Evolutionary conservation across 2,888 invertebrate species (phyloP).

Genomic region (Agonopterix subpropinquella): DNA sequence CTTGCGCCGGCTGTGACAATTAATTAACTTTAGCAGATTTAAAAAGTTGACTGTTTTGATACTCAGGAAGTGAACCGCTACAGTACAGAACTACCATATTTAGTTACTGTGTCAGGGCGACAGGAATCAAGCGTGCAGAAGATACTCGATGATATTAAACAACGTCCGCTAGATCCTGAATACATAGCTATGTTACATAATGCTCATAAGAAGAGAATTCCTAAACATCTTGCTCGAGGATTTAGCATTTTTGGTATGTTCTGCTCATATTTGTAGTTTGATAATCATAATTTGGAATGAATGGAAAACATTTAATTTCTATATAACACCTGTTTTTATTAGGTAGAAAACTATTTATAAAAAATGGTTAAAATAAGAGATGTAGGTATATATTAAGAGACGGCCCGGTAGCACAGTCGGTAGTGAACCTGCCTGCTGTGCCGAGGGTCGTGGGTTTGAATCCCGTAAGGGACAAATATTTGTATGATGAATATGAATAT

Average conservation of each 20-base stretch:
- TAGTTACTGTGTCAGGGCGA: slow-evolving; percentile 47
- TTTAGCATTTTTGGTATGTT: not conserved
- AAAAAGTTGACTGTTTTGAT: not conserved
- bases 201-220: slow-evolving; percentile 34
- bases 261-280: not conserved
- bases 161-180: slow-evolving; percentile 45
- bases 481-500: no score
- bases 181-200: slow-evolving; percentile 50
- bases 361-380: no score
- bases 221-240: slow-evolving; percentile 56
- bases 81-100: slow-evolving; percentile 36
- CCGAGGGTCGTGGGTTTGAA: no score
- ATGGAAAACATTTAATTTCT: no score
- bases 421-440: no score
- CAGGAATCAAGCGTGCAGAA: slow-evolving; percentile 34
- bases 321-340: no score
- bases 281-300: no score
- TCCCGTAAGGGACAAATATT: no score
- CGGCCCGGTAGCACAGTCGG: no score
- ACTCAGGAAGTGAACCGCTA: slow-evolving; percentile 36
- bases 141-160: slow-evolving; percentile 38
- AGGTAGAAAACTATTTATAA: no score
- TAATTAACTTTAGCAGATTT: not conserved
- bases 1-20: not conserved
- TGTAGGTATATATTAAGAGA: no score